Conservation (phyloP, 2,888 invertebrate genomes). For the Platycnemis pennipes region DNA sequence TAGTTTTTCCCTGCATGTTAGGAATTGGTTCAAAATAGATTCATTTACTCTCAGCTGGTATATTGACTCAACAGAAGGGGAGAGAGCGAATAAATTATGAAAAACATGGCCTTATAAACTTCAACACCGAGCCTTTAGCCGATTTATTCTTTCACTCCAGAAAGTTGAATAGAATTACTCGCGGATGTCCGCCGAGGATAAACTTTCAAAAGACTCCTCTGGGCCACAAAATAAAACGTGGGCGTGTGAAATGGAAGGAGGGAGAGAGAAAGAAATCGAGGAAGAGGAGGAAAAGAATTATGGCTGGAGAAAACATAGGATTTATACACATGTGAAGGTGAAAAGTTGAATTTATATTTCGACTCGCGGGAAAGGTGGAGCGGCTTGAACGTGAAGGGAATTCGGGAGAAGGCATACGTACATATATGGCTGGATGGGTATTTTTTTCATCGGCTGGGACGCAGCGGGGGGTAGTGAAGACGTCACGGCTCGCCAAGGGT, state of each 20-base stretch:
- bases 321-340: background rate
- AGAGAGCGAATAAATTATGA: background rate
- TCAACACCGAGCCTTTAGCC: background rate
- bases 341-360: constrained; percentile 12
- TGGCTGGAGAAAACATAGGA: background rate
- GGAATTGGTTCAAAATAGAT: too few species aligned
- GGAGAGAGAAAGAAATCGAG: background rate
- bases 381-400: background rate
- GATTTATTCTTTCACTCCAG: background rate
- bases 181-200: background rate
- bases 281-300: background rate
- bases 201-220: background rate
- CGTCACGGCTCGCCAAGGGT: background rate
- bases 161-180: background rate
- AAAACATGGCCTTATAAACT: background rate
- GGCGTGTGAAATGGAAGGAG: background rate
- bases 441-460: background rate
- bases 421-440: background rate
- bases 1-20: too few species aligned
- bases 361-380: background rate
- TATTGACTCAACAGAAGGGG: background rate
- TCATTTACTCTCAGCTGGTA: background rate
- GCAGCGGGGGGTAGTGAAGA: background rate
- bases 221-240: background rate
- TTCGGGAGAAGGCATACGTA: background rate